Evolutionary conservation across 37 sponge, comb jelly and placozoan genomes (phyloP), one percentile per base, ranked within the genome.

Genomic region (Bolinopsis microptera): DNA sequence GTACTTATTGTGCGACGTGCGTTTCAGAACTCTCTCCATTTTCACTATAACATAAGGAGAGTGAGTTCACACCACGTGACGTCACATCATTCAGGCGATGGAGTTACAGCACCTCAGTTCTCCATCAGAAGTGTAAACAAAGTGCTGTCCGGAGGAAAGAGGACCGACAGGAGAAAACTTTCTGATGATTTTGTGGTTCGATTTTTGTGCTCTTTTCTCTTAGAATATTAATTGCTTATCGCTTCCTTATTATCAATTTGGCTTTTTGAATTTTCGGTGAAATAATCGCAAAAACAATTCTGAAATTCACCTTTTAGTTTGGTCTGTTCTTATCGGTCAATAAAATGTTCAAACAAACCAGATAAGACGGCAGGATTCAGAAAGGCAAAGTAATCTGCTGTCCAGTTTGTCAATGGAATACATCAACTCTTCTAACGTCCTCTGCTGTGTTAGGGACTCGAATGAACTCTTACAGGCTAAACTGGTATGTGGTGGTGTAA

Each of bases 381-480:
- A 48, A 48, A 48, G 61, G 13, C 61, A 48, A 13, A 48, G 13
- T 13, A 48, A 48, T 48, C 61, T 48, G 5, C 37, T 77, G 35
- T 34, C 90, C 13, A 86, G 90, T 40, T 25, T 86, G 1, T 86
- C 90, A 3, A 35, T 86, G 32, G 90, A 86, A 38, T n/a, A 72
- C 31, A 72, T 72, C 13, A 86, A 86, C 35, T 36, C 90, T n/a
- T 25, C 13, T 28, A 86, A 86, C 31, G 61, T 86, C 13, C 90
- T 86, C 0, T 38, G 23, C 61, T 86, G 90, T 86, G 90, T 86
- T 30, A 1, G 90, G 27, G 90, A 86, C 90, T 86, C 90, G 0
- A 39, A 41, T 27, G 90, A 86, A 86, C 90, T 86, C 1, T 32
- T 32, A 0, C 80, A 77, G 9, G 35, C 80, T 77, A 77, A 77